A percentile compares a stretch with the other conserved stretches of the same genome.
Conservation (phyloP, 1,140 invertebrate genomes). For the Laupala kohalensis region DNA sequence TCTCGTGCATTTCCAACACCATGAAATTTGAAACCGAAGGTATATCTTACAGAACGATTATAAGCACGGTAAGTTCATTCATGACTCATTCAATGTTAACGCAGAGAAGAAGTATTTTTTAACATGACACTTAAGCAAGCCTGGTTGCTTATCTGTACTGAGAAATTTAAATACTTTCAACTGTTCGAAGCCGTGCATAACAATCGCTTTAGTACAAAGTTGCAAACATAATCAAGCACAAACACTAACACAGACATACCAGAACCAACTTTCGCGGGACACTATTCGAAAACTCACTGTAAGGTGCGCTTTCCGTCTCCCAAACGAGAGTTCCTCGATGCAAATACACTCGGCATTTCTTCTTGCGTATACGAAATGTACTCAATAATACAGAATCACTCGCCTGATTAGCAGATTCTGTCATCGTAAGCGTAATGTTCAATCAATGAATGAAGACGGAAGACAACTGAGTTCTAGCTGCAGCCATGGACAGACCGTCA, state of each 20-base stretch:
- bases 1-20: too few relatives aligned
- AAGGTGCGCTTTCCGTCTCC: conserved; percentile 42
- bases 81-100: too few relatives aligned
- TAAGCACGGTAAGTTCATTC: too few relatives aligned
- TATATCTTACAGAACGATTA: too few relatives aligned
- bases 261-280: neutral
- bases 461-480: neutral
- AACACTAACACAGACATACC: neutral
- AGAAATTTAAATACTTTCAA: too few relatives aligned
- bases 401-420: neutral
- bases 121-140: too few relatives aligned
- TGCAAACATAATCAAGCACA: neutral
- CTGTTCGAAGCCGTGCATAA: too few relatives aligned
- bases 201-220: too few relatives aligned
- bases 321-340: conserved; percentile 46
- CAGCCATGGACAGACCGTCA: neutral
- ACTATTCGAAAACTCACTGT: conserved; percentile 30
- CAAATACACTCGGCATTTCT: conserved; percentile 48
- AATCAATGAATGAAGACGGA: neutral
- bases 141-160: too few relatives aligned
- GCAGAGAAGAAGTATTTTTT: too few relatives aligned
- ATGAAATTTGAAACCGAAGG: too few relatives aligned
- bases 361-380: conserved; percentile 45
- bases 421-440: neutral
- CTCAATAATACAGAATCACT: conserved; percentile 35